Percentiles rank a stretch among this genome's conserved stretches.
phyloP scores from a whole-genome alignment of 2,797 vertebrate species.

The Melanotaenia nigrans region DNA sequence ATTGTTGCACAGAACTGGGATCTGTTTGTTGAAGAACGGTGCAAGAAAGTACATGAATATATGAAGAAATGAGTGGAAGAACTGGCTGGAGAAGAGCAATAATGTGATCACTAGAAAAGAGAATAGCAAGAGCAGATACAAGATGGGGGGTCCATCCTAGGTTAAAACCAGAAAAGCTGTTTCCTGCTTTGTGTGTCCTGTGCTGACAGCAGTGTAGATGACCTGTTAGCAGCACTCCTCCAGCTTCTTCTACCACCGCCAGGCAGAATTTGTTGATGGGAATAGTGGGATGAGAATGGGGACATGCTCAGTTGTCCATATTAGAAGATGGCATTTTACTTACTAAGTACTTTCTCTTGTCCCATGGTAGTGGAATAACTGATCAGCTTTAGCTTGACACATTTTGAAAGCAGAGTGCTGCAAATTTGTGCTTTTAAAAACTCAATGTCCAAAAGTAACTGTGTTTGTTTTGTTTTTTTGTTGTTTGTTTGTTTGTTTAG shows the following conservation, averaged over 20 bases:
- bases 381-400: conserved; percentile 53
- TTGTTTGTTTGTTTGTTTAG: too few relatives aligned
- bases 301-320: conserved; percentile 59
- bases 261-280: conserved; percentile 46
- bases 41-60: conserved; percentile 15
- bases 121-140: conserved; percentile 60
- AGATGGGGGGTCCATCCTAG: conserved; percentile 66
- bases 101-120: conserved; percentile 10
- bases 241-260: conserved; percentile 13
- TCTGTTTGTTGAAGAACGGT: neutral
- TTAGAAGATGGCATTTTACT: conserved; percentile 60
- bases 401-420: conserved; percentile 59
- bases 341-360: conserved; percentile 77
- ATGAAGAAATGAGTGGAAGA: conserved; percentile 15
- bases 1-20: neutral
- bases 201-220: conserved; percentile 30
- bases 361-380: conserved; percentile 65
- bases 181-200: conserved; percentile 48
- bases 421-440: conserved; percentile 49
- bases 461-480: conserved; percentile 15
- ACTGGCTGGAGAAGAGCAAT: conserved; percentile 27
- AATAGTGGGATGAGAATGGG: conserved; percentile 33
- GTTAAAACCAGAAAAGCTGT: conserved; percentile 66
- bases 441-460: conserved; percentile 29
- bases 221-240: conserved; percentile 20